These are phyloP conservation scores for Bombylius major DNA, from an alignment of 2,888 invertebrate genomes.

Conservation along the genomic window DNA sequence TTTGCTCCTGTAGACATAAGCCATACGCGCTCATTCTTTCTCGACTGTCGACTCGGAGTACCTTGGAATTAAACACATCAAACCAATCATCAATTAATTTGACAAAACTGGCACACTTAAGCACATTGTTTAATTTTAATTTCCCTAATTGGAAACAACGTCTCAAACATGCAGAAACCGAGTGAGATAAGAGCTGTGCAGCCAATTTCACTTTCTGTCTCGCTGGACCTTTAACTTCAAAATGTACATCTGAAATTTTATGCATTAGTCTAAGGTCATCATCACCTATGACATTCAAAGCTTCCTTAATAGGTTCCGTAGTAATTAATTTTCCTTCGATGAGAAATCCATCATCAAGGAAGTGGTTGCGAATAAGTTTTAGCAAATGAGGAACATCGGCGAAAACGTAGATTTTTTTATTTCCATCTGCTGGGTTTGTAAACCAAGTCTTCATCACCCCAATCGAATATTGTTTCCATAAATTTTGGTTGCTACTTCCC, in stretches of 20 bases:
- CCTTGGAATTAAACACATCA: too few relatives aligned
- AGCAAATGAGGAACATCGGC: conserved; percentile 10
- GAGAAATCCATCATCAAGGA: conserved; percentile 10
- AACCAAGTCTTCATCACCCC: conserved; percentile 9
- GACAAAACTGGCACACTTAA: conserved; percentile 15
- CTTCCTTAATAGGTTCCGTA: conserved; percentile 3
- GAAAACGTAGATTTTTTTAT: conserved; percentile 6
- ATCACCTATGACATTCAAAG: neutral
- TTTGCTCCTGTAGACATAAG: too few relatives aligned
- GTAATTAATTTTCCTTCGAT: conserved; percentile 5
- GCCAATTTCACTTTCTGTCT: too few relatives aligned
- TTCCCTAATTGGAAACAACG: too few relatives aligned
- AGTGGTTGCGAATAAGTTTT: conserved; percentile 14
- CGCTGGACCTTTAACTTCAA: too few relatives aligned
- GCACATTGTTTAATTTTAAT: conserved; percentile 11
- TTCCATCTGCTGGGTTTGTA: conserved; percentile 6
- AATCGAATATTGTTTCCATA: neutral
- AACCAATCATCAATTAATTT: too few relatives aligned
- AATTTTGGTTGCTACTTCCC: neutral
- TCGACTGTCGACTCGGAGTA: too few relatives aligned
- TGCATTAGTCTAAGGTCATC: neutral
- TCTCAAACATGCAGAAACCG: conserved; percentile 13
- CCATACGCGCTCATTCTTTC: too few relatives aligned
- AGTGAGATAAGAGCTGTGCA: too few relatives aligned
- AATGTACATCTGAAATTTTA: neutral